Conservation (phyloP, 2,113 vertebrate genomes). For the Trinectes maculatus region DNA sequence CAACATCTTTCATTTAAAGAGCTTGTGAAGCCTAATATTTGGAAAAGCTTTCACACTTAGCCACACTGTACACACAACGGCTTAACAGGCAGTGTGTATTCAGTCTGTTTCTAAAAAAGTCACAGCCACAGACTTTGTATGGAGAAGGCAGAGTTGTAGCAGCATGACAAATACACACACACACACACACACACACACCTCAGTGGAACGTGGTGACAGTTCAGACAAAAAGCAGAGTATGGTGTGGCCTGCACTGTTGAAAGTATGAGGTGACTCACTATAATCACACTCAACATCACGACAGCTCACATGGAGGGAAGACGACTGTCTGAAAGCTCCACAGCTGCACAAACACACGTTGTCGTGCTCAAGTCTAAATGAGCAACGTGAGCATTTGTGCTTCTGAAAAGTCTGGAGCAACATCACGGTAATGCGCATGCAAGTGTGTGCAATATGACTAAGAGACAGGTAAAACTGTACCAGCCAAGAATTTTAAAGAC, state of each 20-base stretch:
- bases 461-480: slow-evolving; percentile 14
- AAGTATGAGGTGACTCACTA: slow-evolving; percentile 46
- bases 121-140: slow-evolving; percentile 71
- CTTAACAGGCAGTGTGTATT: slow-evolving; percentile 43
- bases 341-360: neutral
- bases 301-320: slow-evolving; percentile 4
- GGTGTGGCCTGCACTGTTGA: slow-evolving; percentile 22
- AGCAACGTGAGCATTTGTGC: neutral
- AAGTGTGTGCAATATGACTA: neutral
- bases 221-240: slow-evolving; percentile 52
- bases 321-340: neutral
- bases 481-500: slow-evolving; percentile 40
- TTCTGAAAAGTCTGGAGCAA: neutral
- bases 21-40: neutral
- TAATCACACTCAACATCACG: slow-evolving; percentile 35
- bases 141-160: slow-evolving; percentile 38
- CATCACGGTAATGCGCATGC: neutral
- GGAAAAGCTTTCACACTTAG: neutral
- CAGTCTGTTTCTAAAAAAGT: slow-evolving; percentile 67
- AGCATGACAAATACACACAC: slow-evolving; percentile 1
- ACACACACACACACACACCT: neutral
- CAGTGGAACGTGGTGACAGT: slow-evolving; percentile 14
- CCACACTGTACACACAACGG: neutral
- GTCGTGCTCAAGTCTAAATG: neutral
- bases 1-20: slow-evolving; percentile 25